These are phyloP conservation scores for Tribolium castaneum DNA, from an alignment of 1,140 invertebrate species.

Conservation along the genomic window DNA sequence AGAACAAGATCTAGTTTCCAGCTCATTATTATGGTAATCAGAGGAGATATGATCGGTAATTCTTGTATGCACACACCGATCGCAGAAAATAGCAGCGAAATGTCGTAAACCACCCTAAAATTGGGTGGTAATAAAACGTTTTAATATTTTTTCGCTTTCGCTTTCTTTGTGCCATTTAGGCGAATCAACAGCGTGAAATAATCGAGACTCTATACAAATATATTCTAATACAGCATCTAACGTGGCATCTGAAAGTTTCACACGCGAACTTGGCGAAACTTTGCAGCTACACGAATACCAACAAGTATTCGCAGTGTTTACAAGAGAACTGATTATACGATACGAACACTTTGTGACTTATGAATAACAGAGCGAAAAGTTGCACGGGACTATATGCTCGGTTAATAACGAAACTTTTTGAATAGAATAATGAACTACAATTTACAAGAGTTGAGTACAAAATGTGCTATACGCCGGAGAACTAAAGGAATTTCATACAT, in stretches of 20 bases:
- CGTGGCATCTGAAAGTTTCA: conserved; percentile 9
- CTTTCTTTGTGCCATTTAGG: no score
- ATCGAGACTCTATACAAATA: neutral
- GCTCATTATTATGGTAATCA: conserved; percentile 19
- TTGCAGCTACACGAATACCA: conserved; percentile 20
- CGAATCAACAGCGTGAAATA: no score
- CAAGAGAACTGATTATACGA: conserved; percentile 23
- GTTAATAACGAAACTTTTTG: conserved; percentile 10
- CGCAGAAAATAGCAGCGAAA: neutral
- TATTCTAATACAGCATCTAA: neutral
- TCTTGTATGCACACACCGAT: neutral
- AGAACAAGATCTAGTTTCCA: conserved; percentile 23
- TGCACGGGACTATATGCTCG: neutral
- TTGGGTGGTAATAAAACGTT: no score
- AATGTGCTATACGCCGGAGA: neutral
- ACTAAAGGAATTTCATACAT: neutral
- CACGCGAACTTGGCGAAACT: conserved; percentile 18
- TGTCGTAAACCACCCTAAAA: neutral
- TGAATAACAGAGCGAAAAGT: conserved; percentile 4
- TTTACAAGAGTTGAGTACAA: neutral
- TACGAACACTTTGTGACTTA: conserved; percentile 21
- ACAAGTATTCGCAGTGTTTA: conserved; percentile 25
- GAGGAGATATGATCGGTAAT: conserved; percentile 11
- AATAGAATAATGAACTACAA: neutral
- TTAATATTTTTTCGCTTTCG: no score